A percentile compares a stretch with the other conserved stretches of the same genome.
Evolutionary conservation across 2,888 invertebrate species (phyloP).

Genomic region (Drosophila maculinotata): DNA sequence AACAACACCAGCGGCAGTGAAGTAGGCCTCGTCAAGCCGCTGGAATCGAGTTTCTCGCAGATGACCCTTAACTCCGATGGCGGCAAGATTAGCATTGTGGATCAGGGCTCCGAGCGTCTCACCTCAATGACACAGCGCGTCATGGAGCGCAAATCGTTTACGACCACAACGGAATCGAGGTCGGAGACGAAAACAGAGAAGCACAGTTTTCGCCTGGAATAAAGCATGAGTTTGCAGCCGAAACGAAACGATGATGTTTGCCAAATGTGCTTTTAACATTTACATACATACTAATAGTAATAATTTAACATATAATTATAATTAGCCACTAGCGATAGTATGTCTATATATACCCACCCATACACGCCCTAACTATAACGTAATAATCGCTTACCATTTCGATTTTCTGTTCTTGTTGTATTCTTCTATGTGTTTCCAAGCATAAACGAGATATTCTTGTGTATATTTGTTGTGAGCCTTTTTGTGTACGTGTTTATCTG

Average conservation of each 20-base stretch:
- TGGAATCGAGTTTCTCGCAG: constrained; percentile 84
- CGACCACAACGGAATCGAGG: constrained; percentile 84
- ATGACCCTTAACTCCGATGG: constrained; percentile 83
- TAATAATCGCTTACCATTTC: constrained; percentile 35
- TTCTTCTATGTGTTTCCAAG: constrained; percentile 13
- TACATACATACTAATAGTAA: constrained; percentile 78
- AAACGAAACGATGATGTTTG: constrained; percentile 64
- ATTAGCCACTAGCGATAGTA: constrained; percentile 74
- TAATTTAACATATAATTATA: constrained; percentile 76
- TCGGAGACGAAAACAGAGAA: constrained; percentile 85
- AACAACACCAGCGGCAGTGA: constrained; percentile 68
- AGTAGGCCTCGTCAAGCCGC: constrained; percentile 68
- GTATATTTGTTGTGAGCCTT: constrained; percentile 55
- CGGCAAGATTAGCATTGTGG: constrained; percentile 83
- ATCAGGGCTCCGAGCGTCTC: constrained; percentile 84
- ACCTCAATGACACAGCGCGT: constrained; percentile 85
- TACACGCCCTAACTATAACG: constrained; percentile 36
- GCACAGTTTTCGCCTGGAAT: constrained; percentile 85
- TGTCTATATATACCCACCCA: constrained; percentile 47
- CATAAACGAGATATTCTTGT: constrained; percentile 26
- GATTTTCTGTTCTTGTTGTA: constrained; percentile 22
- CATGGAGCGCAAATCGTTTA: constrained; percentile 84
- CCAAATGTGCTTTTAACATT: constrained; percentile 84
- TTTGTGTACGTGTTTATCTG: constrained; percentile 60
- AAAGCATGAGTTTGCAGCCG: constrained; percentile 30